Percentiles rank a stretch among this genome's conserved stretches.
phyloP scores from a whole-genome alignment of 2,888 invertebrate species.

The Myopa tessellatipennis region DNA sequence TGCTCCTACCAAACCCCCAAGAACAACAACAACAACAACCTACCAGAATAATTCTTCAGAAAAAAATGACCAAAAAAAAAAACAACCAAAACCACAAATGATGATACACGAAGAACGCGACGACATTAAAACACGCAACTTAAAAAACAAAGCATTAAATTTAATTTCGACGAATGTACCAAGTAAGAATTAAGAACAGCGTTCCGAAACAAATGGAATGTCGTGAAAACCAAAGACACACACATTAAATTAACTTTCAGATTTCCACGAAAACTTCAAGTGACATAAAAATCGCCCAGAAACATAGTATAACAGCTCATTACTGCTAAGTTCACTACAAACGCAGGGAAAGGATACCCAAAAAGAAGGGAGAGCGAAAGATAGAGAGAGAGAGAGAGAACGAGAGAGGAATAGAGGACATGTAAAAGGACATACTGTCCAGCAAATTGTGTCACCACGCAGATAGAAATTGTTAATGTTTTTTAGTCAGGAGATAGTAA shows the following conservation, averaged over 20 bases:
- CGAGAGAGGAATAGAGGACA: constrained; percentile 46
- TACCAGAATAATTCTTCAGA: constrained; percentile 18
- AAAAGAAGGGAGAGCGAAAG: background rate
- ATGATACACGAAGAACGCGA: background rate
- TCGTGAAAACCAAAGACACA: constrained; percentile 44
- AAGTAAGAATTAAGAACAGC: constrained; percentile 48
- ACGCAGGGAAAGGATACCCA: too few relatives aligned
- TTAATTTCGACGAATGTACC: constrained; percentile 61
- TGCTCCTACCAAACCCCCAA: background rate
- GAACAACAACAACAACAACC: constrained; percentile 20
- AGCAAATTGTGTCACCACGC: constrained; percentile 59
- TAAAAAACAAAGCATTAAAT: constrained; percentile 60
- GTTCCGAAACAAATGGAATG: constrained; percentile 37
- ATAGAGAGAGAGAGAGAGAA: constrained; percentile 44
- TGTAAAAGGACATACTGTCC: too few relatives aligned
- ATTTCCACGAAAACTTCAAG: constrained; percentile 43
- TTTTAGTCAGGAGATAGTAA: constrained; percentile 55
- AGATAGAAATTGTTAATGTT: constrained; percentile 59
- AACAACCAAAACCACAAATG: background rate
- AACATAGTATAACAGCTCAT: background rate
- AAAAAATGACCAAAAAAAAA: background rate
- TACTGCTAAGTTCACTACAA: too few relatives aligned
- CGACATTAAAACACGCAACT: constrained; percentile 1
- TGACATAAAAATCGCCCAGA: constrained; percentile 35
- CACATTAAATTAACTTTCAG: constrained; percentile 46